phyloP scores from a whole-genome alignment of 2,888 invertebrate genomes.

The Nasonia oneida region DNA sequence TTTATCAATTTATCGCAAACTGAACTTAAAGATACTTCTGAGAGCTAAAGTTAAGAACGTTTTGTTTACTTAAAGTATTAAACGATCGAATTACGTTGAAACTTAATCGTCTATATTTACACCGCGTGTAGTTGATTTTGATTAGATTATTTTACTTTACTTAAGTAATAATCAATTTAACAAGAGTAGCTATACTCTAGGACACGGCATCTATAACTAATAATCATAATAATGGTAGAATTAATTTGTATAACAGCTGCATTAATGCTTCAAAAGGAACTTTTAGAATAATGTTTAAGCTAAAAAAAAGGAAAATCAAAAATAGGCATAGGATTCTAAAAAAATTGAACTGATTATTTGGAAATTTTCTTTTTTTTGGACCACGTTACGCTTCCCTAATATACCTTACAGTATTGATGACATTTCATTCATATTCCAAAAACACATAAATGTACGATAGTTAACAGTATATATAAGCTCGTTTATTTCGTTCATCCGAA shows the following conservation, averaged over 20 bases:
- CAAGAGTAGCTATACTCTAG: conserved; percentile 46
- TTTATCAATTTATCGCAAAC: neutral
- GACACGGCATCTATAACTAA: conserved; percentile 54
- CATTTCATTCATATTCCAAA: conserved; percentile 58
- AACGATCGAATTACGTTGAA: conserved; percentile 47
- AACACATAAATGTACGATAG: conserved; percentile 25
- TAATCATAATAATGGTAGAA: conserved; percentile 43
- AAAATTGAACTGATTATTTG: conserved; percentile 43
- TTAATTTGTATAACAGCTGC: conserved; percentile 38
- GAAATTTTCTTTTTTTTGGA: conserved; percentile 37
- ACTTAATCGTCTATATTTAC: conserved; percentile 30
- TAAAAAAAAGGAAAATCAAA: conserved; percentile 58
- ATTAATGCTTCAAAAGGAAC: conserved; percentile 39
- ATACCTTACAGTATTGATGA: conserved; percentile 62
- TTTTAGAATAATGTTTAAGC: conserved; percentile 49
- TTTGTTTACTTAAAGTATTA: conserved; percentile 55
- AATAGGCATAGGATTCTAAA: conserved; percentile 56
- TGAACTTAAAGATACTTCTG: neutral
- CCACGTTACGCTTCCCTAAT: conserved; percentile 48
- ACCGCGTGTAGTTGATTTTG: neutral
- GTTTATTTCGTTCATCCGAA: conserved; percentile 18
- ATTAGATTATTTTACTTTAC: conserved; percentile 25
- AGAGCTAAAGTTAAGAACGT: neutral
- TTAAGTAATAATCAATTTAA: conserved; percentile 32
- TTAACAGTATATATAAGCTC: conserved; percentile 7